Percentiles rank a stretch among this genome's conserved stretches.
phyloP scores from a whole-genome alignment of 2,797 vertebrate genomes.

The Triplophysa bombifrons region DNA sequence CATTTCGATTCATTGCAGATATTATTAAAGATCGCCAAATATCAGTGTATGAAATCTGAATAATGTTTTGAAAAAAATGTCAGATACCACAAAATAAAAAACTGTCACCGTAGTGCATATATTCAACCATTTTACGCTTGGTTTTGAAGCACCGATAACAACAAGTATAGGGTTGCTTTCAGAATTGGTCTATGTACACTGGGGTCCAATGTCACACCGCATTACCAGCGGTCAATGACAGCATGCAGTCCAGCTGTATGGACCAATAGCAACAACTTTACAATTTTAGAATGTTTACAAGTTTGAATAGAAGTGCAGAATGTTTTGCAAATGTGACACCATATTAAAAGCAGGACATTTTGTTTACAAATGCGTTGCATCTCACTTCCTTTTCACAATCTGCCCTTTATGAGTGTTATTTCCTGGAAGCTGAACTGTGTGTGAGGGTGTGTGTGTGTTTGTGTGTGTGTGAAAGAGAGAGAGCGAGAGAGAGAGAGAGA shows the following conservation, averaged over 20 bases:
- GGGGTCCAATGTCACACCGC: too few relatives aligned
- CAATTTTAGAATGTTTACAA: neutral
- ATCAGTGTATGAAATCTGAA: neutral
- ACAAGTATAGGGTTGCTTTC: neutral
- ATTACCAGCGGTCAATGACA: too few relatives aligned
- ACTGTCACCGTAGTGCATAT: too few relatives aligned
- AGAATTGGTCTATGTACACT: too few relatives aligned
- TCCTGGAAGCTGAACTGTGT: slow-evolving; percentile 33
- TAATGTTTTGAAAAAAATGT: too few relatives aligned
- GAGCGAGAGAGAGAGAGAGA: too few relatives aligned
- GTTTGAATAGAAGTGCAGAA: neutral
- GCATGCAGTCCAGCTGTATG: too few relatives aligned
- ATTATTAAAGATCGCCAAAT: neutral
- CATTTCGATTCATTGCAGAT: neutral
- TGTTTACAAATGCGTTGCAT: slow-evolving; percentile 19
- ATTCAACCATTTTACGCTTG: too few relatives aligned
- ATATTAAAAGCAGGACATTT: neutral
- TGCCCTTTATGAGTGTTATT: slow-evolving; percentile 29
- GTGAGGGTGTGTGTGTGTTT: slow-evolving; percentile 43
- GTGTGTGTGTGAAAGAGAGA: too few relatives aligned
- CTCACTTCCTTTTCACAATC: slow-evolving; percentile 44
- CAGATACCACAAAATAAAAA: too few relatives aligned
- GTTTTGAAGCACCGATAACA: neutral
- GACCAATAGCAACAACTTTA: too few relatives aligned
- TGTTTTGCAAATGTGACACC: neutral